Evolutionary conservation across 1,140 invertebrate genomes (phyloP).

Genomic region (Drosophila arizonae): DNA sequence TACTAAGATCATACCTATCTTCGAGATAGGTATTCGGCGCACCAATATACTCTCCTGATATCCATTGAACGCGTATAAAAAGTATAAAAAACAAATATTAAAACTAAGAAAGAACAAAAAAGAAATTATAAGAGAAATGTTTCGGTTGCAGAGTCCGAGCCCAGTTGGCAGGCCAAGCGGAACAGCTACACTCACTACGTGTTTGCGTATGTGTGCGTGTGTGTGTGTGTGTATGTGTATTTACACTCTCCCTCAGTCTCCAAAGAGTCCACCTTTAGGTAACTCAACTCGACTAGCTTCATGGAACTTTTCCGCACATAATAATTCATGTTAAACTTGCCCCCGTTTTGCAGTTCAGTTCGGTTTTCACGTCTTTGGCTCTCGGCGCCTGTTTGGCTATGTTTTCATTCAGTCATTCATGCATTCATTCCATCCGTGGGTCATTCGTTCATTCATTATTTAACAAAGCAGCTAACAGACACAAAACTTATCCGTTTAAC

Average conservation of each 20-base stretch:
- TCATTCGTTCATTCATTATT: slow-evolving; percentile 66
- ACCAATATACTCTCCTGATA: too few species aligned
- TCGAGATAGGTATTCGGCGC: too few species aligned
- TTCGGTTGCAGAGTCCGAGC: slow-evolving; percentile 19
- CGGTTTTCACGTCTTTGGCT: slow-evolving; percentile 11
- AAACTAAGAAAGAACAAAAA: slow-evolving; percentile 6
- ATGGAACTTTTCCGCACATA: slow-evolving; percentile 76
- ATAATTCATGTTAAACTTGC: slow-evolving; percentile 79
- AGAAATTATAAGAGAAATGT: neutral
- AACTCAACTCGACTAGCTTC: slow-evolving; percentile 37
- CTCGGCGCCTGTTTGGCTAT: slow-evolving; percentile 29
- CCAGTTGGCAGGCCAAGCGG: slow-evolving; percentile 37
- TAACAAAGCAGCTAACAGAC: slow-evolving; percentile 50
- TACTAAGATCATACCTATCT: too few species aligned
- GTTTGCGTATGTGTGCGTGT: slow-evolving; percentile 20
- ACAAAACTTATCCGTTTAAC: slow-evolving; percentile 45
- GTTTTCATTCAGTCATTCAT: slow-evolving; percentile 41
- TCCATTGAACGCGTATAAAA: too few species aligned
- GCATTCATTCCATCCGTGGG: slow-evolving; percentile 42
- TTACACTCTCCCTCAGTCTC: neutral
- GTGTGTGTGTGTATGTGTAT: neutral
- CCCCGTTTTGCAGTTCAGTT: slow-evolving; percentile 20
- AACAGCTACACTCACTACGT: slow-evolving; percentile 14
- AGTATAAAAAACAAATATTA: neutral
- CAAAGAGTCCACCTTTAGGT: slow-evolving; percentile 16